Evolutionary conservation across 2,113 vertebrate genomes (phyloP).

Genomic region (Cebidichthys violaceus): DNA sequence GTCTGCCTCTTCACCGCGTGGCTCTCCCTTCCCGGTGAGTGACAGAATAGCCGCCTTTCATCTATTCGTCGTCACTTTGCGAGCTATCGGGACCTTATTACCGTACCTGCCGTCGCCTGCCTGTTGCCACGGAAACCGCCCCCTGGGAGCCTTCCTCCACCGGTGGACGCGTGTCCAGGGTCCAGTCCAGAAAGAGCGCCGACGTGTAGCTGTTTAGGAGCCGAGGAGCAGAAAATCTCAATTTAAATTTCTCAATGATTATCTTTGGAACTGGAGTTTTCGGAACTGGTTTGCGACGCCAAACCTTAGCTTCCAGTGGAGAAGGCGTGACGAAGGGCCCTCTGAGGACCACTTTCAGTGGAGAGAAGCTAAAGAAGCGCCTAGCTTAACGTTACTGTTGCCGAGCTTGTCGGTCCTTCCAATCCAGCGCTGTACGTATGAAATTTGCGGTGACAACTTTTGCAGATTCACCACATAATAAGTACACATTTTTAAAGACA

Average conservation of each 20-base stretch:
- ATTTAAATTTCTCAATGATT: neutral
- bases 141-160: neutral
- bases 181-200: neutral
- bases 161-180: neutral
- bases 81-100: constrained; percentile 48
- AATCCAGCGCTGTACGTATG: neutral
- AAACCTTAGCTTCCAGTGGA: neutral
- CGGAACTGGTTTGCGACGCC: neutral
- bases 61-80: constrained; percentile 38
- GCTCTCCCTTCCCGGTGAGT: constrained; percentile 10
- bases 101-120: constrained; percentile 24
- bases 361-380: neutral
- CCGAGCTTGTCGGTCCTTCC: neutral
- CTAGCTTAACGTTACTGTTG: neutral
- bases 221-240: neutral
- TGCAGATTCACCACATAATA: neutral
- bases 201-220: neutral
- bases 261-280: neutral
- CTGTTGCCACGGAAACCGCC: constrained; percentile 61
- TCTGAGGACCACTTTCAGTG: neutral
- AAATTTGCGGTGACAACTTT: neutral
- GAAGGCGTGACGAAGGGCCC: neutral
- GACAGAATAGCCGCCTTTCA: constrained; percentile 30
- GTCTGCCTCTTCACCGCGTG: constrained; percentile 17
- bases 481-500: neutral